A percentile compares a stretch with the other conserved stretches of the same genome.
phyloP scores from a whole-genome alignment of 2,113 vertebrate species.

The Leiothrix lutea region DNA sequence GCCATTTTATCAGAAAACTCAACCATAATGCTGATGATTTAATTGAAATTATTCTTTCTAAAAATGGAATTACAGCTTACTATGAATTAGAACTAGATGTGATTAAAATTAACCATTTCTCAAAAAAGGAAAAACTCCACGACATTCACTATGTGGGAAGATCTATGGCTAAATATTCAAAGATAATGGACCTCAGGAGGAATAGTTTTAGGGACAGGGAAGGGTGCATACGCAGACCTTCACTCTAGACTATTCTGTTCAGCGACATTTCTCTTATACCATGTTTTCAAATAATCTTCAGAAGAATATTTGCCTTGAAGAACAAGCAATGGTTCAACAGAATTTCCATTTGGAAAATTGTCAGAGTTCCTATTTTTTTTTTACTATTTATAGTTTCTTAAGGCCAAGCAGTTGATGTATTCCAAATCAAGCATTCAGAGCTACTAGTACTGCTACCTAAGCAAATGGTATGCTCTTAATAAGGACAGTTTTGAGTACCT shows the following conservation, averaged over 20 bases:
- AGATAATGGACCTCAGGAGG: not conserved
- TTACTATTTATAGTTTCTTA: not conserved
- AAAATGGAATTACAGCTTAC: not conserved
- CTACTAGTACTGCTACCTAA: not conserved
- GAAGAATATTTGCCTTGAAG: not conserved
- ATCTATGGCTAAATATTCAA: not conserved
- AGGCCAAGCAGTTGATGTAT: not conserved
- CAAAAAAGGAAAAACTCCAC: not conserved
- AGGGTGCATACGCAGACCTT: not conserved
- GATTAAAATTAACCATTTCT: not conserved
- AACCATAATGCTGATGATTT: not conserved
- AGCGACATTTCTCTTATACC: not conserved
- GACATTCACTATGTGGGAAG: not conserved
- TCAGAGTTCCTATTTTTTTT: not conserved
- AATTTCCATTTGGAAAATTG: not conserved
- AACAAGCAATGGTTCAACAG: not conserved
- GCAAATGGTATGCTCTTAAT: not conserved
- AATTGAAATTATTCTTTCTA: not conserved
- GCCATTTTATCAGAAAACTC: not conserved
- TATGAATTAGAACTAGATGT: not conserved
- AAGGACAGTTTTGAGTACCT: not conserved
- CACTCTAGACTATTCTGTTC: not conserved
- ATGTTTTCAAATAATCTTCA: not conserved
- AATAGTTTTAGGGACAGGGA: not conserved
- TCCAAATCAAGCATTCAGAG: not conserved